phyloP scores from a whole-genome alignment of 2,797 vertebrate species.

The Liparis tanakae region DNA sequence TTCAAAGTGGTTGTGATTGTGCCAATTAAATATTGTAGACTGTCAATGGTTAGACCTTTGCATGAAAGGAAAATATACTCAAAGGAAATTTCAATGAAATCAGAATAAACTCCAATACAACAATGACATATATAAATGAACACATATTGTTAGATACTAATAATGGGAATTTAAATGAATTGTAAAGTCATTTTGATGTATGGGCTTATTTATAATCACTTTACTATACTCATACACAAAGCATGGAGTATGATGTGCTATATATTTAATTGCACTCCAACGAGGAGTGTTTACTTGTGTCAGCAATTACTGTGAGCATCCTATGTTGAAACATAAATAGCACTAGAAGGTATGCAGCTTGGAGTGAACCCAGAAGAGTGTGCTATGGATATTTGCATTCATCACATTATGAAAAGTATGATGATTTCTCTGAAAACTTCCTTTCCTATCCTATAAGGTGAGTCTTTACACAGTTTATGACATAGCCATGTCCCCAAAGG shows the following conservation, averaged over 20 bases:
- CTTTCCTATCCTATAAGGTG: background rate
- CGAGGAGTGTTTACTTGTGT: background rate
- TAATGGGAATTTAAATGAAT: background rate
- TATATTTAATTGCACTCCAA: background rate
- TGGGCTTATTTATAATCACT: background rate
- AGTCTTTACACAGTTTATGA: constrained; percentile 1
- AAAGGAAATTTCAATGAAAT: background rate
- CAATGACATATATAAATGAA: background rate
- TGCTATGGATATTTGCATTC: background rate
- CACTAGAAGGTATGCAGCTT: background rate
- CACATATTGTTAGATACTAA: background rate
- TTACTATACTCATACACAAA: background rate
- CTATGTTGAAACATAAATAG: background rate
- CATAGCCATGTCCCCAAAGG: background rate
- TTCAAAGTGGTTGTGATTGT: background rate
- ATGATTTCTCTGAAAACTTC: background rate
- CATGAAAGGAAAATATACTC: background rate
- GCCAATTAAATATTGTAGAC: background rate
- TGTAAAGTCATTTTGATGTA: background rate
- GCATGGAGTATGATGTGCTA: background rate
- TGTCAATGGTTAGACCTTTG: background rate
- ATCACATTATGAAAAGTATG: background rate
- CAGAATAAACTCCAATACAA: background rate
- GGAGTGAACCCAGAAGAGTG: background rate
- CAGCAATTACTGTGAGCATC: background rate